phyloP scores from a whole-genome alignment of 2,888 invertebrate genomes.

The Rhamphomyia laevipes region DNA sequence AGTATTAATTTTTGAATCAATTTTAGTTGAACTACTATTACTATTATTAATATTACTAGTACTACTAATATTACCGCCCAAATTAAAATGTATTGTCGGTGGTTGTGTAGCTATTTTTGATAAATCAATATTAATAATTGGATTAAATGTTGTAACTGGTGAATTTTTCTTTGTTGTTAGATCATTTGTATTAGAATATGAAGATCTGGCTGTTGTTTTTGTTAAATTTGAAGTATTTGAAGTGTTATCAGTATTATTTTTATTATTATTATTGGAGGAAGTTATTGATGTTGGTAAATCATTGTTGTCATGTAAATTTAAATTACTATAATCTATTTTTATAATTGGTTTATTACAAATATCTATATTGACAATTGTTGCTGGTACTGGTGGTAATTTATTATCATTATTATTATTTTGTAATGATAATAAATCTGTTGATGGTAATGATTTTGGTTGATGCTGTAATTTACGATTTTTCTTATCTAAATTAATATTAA shows the following conservation, averaged over 20 bases:
- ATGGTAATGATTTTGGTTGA: slow-evolving; percentile 22
- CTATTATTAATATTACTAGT: slow-evolving; percentile 16
- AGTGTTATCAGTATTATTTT: neutral
- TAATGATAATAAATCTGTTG: neutral
- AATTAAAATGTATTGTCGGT: slow-evolving; percentile 10
- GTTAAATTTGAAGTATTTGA: neutral
- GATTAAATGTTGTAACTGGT: slow-evolving; percentile 23
- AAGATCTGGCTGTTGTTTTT: neutral
- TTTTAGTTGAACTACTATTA: slow-evolving; percentile 20
- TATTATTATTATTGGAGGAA: slow-evolving; percentile 1
- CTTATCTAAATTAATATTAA: neutral
- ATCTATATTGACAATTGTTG: slow-evolving; percentile 32
- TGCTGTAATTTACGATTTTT: slow-evolving; percentile 18
- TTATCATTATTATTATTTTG: slow-evolving; percentile 4
- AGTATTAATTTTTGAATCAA: neutral
- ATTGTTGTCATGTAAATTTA: slow-evolving; percentile 20
- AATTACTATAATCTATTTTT: slow-evolving; percentile 37
- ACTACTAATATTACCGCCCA: slow-evolving; percentile 13
- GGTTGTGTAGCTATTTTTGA: slow-evolving; percentile 24
- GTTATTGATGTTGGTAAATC: slow-evolving; percentile 12
- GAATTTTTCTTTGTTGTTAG: slow-evolving; percentile 13
- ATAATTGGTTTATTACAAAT: slow-evolving; percentile 33
- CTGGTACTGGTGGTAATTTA: slow-evolving; percentile 21
- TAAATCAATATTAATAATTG: slow-evolving; percentile 35
- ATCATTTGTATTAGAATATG: neutral